phyloP scores from a whole-genome alignment of 1,140 invertebrate species.

The Yoshiicerus persimilis region DNA sequence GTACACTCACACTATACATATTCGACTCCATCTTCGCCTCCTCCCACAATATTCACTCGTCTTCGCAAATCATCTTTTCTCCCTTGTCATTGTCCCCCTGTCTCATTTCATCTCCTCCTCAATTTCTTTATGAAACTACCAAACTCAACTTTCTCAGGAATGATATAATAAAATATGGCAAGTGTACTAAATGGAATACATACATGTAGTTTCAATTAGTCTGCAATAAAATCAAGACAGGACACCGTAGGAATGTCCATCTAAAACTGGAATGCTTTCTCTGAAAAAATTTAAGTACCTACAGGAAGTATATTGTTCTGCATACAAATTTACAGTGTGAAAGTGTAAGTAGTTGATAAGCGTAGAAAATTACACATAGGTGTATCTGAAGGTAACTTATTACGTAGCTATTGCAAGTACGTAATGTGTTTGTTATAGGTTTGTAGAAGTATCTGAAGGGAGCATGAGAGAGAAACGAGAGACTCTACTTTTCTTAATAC shows the following conservation, averaged over 20 bases:
- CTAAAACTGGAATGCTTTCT: background rate
- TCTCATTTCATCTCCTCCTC: background rate
- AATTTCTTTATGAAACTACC: background rate
- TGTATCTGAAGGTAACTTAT: background rate
- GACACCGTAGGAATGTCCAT: background rate
- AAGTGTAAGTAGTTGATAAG: no score
- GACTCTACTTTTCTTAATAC: slow-evolving; percentile 1
- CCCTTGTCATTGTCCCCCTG: background rate
- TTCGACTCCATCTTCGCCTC: background rate
- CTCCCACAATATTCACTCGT: background rate
- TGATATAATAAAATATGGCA: no score
- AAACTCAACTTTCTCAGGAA: background rate
- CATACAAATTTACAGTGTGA: no score
- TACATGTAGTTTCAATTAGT: background rate
- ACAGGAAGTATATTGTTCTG: no score
- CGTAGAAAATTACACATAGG: no score
- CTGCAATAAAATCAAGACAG: background rate
- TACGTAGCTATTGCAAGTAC: background rate
- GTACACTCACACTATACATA: background rate
- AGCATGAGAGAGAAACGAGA: background rate
- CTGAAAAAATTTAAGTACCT: background rate
- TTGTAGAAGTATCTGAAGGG: background rate
- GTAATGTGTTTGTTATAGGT: background rate
- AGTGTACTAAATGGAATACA: background rate
- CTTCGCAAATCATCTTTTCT: background rate